Evolutionary conservation across 2,888 invertebrate genomes (phyloP), one percentile per base, ranked within the genome.

Genomic region (Thelaira solivaga): DNA sequence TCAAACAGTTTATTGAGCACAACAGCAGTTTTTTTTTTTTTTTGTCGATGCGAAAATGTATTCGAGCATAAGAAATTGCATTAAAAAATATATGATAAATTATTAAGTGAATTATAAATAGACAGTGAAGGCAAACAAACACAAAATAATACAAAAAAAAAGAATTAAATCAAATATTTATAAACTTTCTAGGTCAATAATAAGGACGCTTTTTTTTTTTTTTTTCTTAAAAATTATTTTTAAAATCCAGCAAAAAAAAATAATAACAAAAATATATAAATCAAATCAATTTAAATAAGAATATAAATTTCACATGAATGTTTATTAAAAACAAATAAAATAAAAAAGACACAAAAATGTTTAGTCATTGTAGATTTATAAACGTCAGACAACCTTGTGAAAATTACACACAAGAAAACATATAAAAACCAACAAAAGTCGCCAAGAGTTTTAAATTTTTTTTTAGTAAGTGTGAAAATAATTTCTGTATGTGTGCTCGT

Each of bases 151-250:
- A n/a, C n/a, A 31, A 24, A 10, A 45, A n/a, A 1, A 16, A 20
- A 3, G 11, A 34, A 4, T 18, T 34, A 39, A 26, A 10, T 36
- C 4, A 8, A 39, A 49, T 59, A 59, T 57, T 69, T 49, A 69
- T 49, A 49, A 49, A 59, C 13, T 69, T 59, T 49, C 47, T 68
- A 59, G 68, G 57, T 59, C 47, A 69, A 7, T 29, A 16, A 16
- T 59, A 49, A 65, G 39, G 47, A 26, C 57, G 22, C 47, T 7
- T 29, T 69, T 55, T 36, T n/a, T n/a, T n/a, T n/a, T n/a, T n/a
- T n/a, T n/a, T n/a, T n/a, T n/a, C n/a, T n/a, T 45, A n/a, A 10
- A 10, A 34, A 10, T 34, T 36, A 18, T 36, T 36, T 5, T 26
- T 7, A n/a, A 39, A n/a, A 22, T 31, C 11, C n/a, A n/a, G n/a